phyloP scores from a whole-genome alignment of 2,888 invertebrate genomes.

The Acrobasis consociella region DNA sequence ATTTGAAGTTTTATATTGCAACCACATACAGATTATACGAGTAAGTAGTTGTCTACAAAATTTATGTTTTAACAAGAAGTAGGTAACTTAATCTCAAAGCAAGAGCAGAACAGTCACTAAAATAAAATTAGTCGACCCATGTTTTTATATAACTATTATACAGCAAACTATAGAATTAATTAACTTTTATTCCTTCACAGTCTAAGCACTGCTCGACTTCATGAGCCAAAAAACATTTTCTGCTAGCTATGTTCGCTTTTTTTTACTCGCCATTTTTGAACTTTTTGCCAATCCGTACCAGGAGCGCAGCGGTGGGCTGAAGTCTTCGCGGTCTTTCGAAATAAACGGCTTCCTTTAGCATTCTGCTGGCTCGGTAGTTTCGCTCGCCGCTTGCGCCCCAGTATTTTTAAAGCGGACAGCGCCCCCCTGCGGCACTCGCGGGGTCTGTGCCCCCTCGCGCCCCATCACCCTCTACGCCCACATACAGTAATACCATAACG shows the following conservation, averaged over 20 bases:
- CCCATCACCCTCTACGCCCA: slow-evolving; percentile 52
- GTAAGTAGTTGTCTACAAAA: too few species aligned
- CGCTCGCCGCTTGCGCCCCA: slow-evolving; percentile 56
- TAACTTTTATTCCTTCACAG: slow-evolving; percentile 41
- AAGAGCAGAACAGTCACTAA: slow-evolving; percentile 13
- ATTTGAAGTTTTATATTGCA: too few species aligned
- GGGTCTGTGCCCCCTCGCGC: slow-evolving; percentile 41
- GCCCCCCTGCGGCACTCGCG: slow-evolving; percentile 71
- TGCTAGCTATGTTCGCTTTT: slow-evolving; percentile 40
- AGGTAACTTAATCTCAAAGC: too few species aligned
- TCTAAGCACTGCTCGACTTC: slow-evolving; percentile 38
- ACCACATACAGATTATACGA: too few species aligned
- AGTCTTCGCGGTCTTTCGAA: slow-evolving; percentile 68
- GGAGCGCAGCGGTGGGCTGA: slow-evolving; percentile 50
- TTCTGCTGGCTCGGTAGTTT: slow-evolving; percentile 68
- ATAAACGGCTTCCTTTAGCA: slow-evolving; percentile 75
- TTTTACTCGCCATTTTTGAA: slow-evolving; percentile 58
- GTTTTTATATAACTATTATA: slow-evolving; percentile 15
- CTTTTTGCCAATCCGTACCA: slow-evolving; percentile 60
- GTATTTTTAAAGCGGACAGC: slow-evolving; percentile 81
- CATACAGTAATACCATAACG: slow-evolving; percentile 81
- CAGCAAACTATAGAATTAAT: slow-evolving; percentile 40
- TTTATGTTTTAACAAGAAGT: too few species aligned
- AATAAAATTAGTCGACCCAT: slow-evolving; percentile 16
- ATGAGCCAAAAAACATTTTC: slow-evolving; percentile 56